A percentile compares a stretch with the other conserved stretches of the same genome.
These are phyloP conservation scores for Psittacara wagleri DNA, from an alignment of 2,113 vertebrate species.

Conservation along the genomic window DNA sequence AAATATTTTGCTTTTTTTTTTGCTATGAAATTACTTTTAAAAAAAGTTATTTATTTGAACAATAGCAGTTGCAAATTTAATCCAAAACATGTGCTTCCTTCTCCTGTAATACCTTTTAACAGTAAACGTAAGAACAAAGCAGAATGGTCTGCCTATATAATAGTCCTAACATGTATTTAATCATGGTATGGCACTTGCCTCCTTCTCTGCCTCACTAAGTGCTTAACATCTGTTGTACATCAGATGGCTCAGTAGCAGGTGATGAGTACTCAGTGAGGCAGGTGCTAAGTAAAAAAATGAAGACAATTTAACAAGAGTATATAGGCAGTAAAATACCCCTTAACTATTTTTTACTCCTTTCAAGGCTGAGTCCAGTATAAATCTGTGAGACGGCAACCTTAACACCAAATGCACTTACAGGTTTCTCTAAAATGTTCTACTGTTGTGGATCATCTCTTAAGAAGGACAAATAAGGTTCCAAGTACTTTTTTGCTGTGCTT, in stretches of 20 bases:
- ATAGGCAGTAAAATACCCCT: constrained; percentile 47
- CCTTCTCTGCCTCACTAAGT: constrained; percentile 55
- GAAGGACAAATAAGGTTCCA: not conserved
- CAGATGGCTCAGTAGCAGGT: constrained; percentile 55
- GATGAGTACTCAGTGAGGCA: constrained; percentile 60
- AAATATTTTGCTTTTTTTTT: not conserved
- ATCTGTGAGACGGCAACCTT: not conserved
- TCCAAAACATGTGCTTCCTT: not conserved
- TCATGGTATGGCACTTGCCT: constrained; percentile 54
- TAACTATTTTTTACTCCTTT: not conserved
- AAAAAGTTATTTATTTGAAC: not conserved
- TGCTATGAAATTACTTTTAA: not conserved
- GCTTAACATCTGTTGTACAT: constrained; percentile 65
- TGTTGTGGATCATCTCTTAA: not conserved
- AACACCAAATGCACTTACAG: not conserved
- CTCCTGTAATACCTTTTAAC: not conserved
- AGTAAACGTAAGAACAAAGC: constrained; percentile 1
- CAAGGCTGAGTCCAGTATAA: not conserved
- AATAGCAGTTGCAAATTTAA: not conserved
- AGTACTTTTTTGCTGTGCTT: not conserved
- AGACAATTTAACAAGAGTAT: constrained; percentile 51
- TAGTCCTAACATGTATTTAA: constrained; percentile 32
- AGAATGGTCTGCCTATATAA: constrained; percentile 16
- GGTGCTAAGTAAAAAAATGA: constrained; percentile 45
- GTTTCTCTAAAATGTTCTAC: not conserved